A percentile compares a stretch with the other conserved stretches of the same genome.
Conservation (phyloP, 2,797 vertebrate species). For the Bradypus variegatus region DNA sequence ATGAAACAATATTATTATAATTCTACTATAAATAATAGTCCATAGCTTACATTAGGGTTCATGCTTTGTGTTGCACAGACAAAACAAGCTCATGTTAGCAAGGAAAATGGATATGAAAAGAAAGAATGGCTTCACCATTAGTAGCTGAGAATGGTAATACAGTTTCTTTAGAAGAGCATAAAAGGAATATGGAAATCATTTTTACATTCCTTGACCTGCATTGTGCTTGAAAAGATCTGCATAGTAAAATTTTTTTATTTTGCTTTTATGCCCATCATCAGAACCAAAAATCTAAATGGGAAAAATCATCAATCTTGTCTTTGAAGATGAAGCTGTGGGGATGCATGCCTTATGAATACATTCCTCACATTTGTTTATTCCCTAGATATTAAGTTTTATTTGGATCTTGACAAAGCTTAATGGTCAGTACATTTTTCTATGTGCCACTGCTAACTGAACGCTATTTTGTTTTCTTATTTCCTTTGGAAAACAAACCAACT, state of each 20-base stretch:
- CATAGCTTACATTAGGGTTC: too few relatives aligned
- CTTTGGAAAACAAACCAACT: slow-evolving; percentile 47
- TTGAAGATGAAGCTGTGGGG: slow-evolving; percentile 1
- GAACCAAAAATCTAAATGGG: slow-evolving; percentile 13
- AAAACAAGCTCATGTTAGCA: slow-evolving; percentile 24
- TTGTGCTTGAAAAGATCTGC: slow-evolving; percentile 11
- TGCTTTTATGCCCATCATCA: slow-evolving; percentile 17
- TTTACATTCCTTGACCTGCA: slow-evolving; percentile 53
- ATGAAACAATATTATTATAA: too few relatives aligned
- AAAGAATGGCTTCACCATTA: background rate
- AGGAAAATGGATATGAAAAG: slow-evolving; percentile 8
- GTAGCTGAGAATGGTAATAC: background rate
- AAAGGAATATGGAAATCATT: slow-evolving; percentile 6
- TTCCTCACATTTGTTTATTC: slow-evolving; percentile 43
- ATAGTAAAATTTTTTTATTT: background rate
- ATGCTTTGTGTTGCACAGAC: too few relatives aligned
- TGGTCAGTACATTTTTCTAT: background rate
- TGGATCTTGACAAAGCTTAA: slow-evolving; percentile 33
- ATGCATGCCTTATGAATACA: slow-evolving; percentile 30
- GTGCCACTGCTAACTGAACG: background rate
- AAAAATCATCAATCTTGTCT: background rate
- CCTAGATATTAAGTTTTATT: background rate
- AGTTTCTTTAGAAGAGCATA: background rate
- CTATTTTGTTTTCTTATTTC: background rate
- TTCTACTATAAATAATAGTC: too few relatives aligned